Base-by-base conservation (phyloP, 2,113 vertebrate genomes). In the Xenopus laevis region DNA sequence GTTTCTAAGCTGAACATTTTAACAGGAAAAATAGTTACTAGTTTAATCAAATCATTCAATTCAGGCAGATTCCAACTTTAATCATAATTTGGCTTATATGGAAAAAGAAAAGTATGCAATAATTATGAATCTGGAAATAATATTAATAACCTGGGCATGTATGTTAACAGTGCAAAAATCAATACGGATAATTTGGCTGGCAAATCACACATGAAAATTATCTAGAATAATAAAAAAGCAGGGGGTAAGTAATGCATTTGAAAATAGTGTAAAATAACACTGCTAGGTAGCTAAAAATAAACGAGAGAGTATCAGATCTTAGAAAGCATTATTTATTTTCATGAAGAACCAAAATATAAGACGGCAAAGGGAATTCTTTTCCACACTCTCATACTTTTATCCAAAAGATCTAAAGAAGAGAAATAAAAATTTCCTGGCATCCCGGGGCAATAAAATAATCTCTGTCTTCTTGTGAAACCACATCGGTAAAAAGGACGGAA, bases 401-500 rank as follows among this genome's bases (percentile, higher is more conserved):
- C 94, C 93, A 78, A 81, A 83, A 91, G 92, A 93, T 92, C 92
- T 91, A 90, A 95, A 91, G 92, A 94, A 95, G 91, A 93, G 87
- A 93, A 94, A 93, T 89, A 92, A 92, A 94, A 92, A 94, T 95
- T 96, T 97, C 94, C 95, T 93, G 96, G 93, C 94, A 93, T 95
- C 95, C 93, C 91, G 92, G 92, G 86, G 91, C 91, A 95, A 96
- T 94, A 93, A 95, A 95, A 93, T 94, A 89, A 94, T 95, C 92
- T 91, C 87, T 89, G 90, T 94, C 92, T 94, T 94, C 92, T 92
- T 87, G 89, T 92, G 91, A 93, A 93, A 94, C 91, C 90, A 87
- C 92, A 92, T 91, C 88, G 90, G 89, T 88, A 83, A n/a, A 88
- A 82, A 84, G 81, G 74, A 81, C 79, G 52, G 83, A 93, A 93